Base-by-base conservation (phyloP, 2,888 invertebrate species). In the Schizaphis graminum region DNA sequence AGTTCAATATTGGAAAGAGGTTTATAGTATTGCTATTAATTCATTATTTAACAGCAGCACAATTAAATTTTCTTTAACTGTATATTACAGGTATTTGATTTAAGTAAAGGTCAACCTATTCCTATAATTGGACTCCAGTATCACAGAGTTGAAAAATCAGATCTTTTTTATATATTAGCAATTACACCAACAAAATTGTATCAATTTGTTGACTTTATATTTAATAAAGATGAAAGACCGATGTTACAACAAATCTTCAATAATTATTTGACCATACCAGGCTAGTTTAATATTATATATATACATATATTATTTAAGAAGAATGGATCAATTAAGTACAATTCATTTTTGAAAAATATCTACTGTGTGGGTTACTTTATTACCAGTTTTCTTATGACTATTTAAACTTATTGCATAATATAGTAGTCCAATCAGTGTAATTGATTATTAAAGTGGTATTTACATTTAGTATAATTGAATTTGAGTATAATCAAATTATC, bases 71-170 rank as follows among this genome's bases (percentile, higher is more conserved):
- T 35, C 21, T 35, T 77, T 21, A 77, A 77, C 3, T 8, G 35
- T 21, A 21, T 35, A 8, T 35, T 77, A 77, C 96, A 98, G 98
- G 97, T 99, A 86, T 99, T 98, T 95, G 98, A 98, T 96, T 97
- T 99, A 95, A 98, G 98, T 0, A 97, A 97, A 96, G 98, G 98
- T 0, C 97, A 97, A 53, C 97, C 97, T 89, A 97, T 97, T 94
- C 97, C 98, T 0, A 98, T 99, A 95, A 98, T 98, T n/a, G 98
- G 98, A 0, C 96, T 99, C 93, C 98, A 98, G 95, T 98, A 98
- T 96, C 97, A 98, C 95, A 97, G 97, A 95, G 96, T 98, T 94
- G 97, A 97, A 26, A 97, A 97, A 91, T 97, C 97, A 0, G 97
- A 97, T 95, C 97, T 97, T 95, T 98, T 98, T 96, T 97, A 98